Evolutionary conservation across 2,888 invertebrate species (phyloP).

Genomic region (Trichacis sp.): DNA sequence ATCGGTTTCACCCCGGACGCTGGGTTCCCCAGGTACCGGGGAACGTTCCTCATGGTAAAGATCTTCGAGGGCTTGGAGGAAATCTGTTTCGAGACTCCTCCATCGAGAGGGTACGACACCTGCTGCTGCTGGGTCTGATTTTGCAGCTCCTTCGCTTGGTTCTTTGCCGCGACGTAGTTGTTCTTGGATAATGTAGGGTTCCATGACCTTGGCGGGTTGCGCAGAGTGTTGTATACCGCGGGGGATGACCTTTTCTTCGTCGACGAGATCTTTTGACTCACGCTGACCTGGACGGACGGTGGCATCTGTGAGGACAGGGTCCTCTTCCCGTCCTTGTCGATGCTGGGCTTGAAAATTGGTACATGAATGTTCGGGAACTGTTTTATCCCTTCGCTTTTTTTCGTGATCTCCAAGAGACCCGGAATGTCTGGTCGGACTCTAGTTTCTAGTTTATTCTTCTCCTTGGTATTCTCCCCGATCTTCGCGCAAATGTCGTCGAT

Average conservation of each 20-base stretch:
- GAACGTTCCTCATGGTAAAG: conserved; percentile 73
- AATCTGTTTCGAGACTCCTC: conserved; percentile 50
- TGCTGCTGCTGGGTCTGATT: conserved; percentile 42
- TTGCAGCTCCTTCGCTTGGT: conserved; percentile 60
- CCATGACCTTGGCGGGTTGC: conserved; percentile 74
- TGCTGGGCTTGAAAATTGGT: conserved; percentile 59
- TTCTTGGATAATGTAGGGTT: conserved; percentile 73
- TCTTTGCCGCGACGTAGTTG: conserved; percentile 63
- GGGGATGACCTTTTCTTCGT: conserved; percentile 61
- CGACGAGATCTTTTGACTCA: conserved; percentile 45
- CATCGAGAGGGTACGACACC: conserved; percentile 37
- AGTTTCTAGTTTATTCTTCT: conserved; percentile 60
- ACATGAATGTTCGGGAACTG: conserved; percentile 62
- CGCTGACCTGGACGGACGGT: conserved; percentile 20
- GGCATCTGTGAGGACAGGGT: conserved; percentile 9
- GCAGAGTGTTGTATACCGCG: conserved; percentile 73
- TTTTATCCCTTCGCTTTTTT: conserved; percentile 50
- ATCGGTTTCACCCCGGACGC: conserved; percentile 75
- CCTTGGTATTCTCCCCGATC: conserved; percentile 65
- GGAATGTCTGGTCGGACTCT: conserved; percentile 61
- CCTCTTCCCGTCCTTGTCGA: conserved; percentile 37
- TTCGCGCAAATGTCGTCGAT: conserved; percentile 66
- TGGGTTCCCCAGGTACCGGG: conserved; percentile 72
- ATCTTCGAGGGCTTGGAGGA: conserved; percentile 71
- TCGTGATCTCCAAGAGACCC: conserved; percentile 62